phyloP scores from a whole-genome alignment of 2,113 vertebrate species.

The Chlorodrepanis virens region DNA sequence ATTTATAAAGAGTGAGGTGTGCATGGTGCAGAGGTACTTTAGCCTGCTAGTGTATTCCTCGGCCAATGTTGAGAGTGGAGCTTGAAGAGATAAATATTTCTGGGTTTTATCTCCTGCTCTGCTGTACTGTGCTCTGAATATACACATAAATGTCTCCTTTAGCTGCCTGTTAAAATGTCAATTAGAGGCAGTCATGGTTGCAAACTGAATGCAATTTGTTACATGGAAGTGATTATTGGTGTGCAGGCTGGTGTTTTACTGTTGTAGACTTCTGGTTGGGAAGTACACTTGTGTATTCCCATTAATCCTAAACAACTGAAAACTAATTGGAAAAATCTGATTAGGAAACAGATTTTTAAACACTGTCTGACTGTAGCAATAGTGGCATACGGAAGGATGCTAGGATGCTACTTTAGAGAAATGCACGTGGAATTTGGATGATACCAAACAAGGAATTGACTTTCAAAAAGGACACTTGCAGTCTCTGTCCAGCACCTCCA shows the following conservation, averaged over 20 bases:
- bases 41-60: background rate
- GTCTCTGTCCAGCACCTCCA: background rate
- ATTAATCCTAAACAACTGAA: background rate
- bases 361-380: background rate
- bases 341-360: background rate
- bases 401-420: background rate
- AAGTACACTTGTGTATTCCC: background rate
- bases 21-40: background rate
- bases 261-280: background rate
- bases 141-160: background rate
- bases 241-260: background rate
- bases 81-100: background rate
- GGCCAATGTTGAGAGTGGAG: background rate
- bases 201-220: rapidly evolving
- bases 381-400: background rate
- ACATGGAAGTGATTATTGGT: background rate
- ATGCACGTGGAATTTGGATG: background rate
- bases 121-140: background rate
- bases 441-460: background rate
- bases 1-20: background rate
- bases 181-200: background rate
- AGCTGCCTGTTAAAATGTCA: background rate
- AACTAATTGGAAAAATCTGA: background rate
- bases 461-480: background rate
- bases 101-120: background rate